phyloP scores from a whole-genome alignment of 2,113 vertebrate genomes.

The Callithrix jacchus region DNA sequence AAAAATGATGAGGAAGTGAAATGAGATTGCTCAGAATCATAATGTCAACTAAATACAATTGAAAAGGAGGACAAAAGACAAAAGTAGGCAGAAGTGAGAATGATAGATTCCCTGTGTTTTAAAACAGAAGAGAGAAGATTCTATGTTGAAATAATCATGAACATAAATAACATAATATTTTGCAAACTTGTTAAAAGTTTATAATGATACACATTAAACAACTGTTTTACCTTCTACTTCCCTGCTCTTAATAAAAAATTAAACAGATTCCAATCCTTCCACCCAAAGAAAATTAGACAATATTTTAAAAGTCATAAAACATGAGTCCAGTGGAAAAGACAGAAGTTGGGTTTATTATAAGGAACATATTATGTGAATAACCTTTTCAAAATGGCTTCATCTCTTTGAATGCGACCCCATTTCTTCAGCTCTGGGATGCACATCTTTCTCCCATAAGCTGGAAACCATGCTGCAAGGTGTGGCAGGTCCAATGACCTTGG shows the following conservation, averaged over 20 bases:
- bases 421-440: background rate
- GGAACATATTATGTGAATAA: background rate
- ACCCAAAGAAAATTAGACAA: background rate
- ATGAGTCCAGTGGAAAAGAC: background rate
- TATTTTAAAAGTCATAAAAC: background rate
- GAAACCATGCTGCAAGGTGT: fast-evolving
- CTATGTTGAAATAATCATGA: background rate
- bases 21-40: background rate
- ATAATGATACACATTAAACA: background rate
- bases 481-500: background rate
- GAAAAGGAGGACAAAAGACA: background rate
- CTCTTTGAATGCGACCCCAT: fast-evolving
- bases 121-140: background rate
- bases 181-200: background rate
- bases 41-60: background rate
- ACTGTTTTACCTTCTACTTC: background rate
- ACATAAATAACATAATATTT: background rate
- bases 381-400: background rate
- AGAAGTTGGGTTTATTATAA: background rate
- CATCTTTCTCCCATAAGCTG: background rate
- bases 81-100: background rate
- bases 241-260: background rate
- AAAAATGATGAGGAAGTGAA: background rate
- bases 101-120: background rate
- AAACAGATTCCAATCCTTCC: background rate